A percentile compares a stretch with the other conserved stretches of the same genome.
Evolutionary conservation across 2,113 vertebrate species (phyloP).

Genomic region (Leptodactylus fuscus): DNA sequence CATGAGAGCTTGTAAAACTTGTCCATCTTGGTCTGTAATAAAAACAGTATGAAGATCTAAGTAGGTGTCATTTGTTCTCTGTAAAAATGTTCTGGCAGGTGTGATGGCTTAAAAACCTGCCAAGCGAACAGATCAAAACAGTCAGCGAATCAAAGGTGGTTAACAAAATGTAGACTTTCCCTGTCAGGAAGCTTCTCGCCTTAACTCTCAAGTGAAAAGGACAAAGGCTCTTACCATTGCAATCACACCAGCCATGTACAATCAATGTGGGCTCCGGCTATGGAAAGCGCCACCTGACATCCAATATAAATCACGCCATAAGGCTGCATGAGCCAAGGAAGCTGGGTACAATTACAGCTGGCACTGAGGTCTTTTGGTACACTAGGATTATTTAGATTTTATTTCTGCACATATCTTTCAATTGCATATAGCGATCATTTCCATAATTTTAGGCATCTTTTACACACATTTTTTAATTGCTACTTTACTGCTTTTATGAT

Average conservation of each 20-base stretch:
- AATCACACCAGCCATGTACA: background rate
- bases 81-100: slow-evolving; percentile 22
- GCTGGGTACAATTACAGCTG: no score
- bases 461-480: no score
- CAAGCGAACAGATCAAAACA: slow-evolving; percentile 26
- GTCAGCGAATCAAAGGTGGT: slow-evolving; percentile 11
- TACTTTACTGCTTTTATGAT: no score
- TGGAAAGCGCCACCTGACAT: background rate
- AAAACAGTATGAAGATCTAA: background rate
- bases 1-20: background rate
- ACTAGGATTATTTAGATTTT: no score
- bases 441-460: no score
- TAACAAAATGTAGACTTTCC: slow-evolving; percentile 6
- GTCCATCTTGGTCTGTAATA: slow-evolving; percentile 5
- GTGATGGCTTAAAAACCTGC: slow-evolving; percentile 33
- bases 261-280: background rate
- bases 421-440: no score
- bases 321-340: background rate
- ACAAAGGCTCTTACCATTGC: background rate
- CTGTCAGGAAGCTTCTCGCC: background rate
- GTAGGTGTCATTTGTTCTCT: slow-evolving; percentile 2
- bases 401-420: no score
- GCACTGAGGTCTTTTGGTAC: no score
- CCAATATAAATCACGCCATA: background rate
- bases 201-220: background rate